Percentiles rank a stretch among this genome's conserved stretches.
These are phyloP conservation scores for Macaria liturata DNA, from an alignment of 2,888 invertebrate genomes.

Conservation along the genomic window DNA sequence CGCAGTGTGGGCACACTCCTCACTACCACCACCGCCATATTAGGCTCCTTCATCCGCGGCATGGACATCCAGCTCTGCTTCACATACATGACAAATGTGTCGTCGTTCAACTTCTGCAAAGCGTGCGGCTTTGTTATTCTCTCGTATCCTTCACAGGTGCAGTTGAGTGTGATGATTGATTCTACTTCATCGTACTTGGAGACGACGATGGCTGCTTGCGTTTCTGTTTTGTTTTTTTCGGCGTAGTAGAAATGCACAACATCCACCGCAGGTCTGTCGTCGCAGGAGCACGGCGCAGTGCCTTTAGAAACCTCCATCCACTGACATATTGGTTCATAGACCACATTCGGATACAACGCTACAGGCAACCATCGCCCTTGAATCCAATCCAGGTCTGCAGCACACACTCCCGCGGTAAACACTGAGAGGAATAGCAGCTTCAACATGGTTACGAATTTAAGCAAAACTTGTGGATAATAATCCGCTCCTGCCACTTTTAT, in stretches of 20 bases:
- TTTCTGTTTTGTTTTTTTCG: neutral
- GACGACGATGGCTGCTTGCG: slow-evolving; percentile 1
- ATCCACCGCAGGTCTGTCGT: neutral
- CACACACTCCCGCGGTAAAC: neutral
- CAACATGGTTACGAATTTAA: too few species aligned
- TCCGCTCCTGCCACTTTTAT: too few species aligned
- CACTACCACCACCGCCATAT: neutral
- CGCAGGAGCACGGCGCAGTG: neutral
- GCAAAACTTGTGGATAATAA: too few species aligned
- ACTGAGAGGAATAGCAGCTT: too few species aligned
- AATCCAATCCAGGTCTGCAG: neutral
- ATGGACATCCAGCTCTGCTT: neutral
- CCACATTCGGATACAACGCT: neutral
- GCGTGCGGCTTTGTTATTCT: neutral
- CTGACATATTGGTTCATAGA: neutral
- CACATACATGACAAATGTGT: neutral
- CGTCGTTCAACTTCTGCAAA: neutral
- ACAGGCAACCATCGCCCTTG: neutral
- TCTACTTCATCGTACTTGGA: neutral
- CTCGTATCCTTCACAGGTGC: neutral
- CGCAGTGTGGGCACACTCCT: slow-evolving; percentile 3
- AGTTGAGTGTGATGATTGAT: neutral
- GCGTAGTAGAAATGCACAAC: neutral
- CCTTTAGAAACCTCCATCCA: neutral
- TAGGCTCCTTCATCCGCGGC: neutral